Evolutionary conservation across 2,888 invertebrate species (phyloP).

Genomic region (Machimus atricapillus): DNA sequence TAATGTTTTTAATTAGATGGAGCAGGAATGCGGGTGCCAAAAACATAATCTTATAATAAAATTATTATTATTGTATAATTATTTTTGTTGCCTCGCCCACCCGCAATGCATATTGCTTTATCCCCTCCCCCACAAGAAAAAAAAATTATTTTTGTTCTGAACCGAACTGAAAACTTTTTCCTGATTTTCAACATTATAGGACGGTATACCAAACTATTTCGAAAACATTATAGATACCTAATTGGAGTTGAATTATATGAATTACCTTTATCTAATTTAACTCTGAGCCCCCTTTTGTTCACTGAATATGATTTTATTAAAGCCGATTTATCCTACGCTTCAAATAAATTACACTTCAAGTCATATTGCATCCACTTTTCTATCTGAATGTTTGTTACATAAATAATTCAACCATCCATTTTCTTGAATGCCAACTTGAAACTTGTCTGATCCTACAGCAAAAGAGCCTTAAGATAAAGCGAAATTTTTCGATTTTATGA

Average conservation of each 20-base stretch:
- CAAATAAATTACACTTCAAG: neutral
- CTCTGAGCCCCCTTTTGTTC: neutral
- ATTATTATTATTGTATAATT: too few relatives aligned
- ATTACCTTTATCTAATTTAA: neutral
- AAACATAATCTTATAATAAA: too few relatives aligned
- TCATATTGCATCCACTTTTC: neutral
- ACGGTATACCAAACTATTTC: too few relatives aligned
- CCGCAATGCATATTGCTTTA: too few relatives aligned
- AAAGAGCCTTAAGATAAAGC: neutral
- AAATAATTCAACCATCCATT: neutral
- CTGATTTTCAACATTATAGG: too few relatives aligned
- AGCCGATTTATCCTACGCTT: neutral
- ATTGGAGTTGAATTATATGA: neutral
- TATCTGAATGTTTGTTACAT: neutral
- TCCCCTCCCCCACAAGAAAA: too few relatives aligned
- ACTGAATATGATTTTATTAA: neutral
- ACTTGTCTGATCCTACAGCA: neutral
- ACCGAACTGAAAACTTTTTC: too few relatives aligned
- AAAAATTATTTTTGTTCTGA: too few relatives aligned
- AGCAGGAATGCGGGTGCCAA: too few relatives aligned
- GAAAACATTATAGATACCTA: too few relatives aligned
- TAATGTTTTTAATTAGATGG: too few relatives aligned
- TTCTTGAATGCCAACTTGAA: neutral
- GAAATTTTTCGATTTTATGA: neutral
- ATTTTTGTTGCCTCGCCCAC: too few relatives aligned